Conservation (phyloP, 2,797 vertebrate genomes). For the Notolabrus celidotus region DNA sequence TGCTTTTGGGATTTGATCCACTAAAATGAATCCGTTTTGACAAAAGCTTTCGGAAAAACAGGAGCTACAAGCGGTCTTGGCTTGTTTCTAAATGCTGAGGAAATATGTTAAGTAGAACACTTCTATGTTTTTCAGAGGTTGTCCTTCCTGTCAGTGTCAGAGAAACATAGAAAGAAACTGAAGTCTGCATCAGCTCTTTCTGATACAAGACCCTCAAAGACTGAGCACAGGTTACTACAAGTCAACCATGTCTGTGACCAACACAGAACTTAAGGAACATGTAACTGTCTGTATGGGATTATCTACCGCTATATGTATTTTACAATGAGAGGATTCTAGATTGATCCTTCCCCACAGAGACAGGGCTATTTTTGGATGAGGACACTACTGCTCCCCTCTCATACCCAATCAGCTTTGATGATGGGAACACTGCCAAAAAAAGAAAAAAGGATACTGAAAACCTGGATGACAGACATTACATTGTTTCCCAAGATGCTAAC, state of each 20-base stretch:
- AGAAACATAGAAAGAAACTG: neutral
- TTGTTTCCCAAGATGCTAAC: neutral
- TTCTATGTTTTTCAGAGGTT: neutral
- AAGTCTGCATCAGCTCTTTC: neutral
- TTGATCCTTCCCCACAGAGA: neutral
- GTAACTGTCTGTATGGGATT: neutral
- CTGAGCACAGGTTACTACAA: neutral
- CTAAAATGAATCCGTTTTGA: constrained; percentile 26
- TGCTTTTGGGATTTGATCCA: constrained; percentile 6
- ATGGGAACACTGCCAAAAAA: constrained; percentile 9
- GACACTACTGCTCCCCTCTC: constrained; percentile 16
- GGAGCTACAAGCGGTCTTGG: neutral
- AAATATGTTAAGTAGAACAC: neutral
- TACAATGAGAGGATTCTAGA: neutral
- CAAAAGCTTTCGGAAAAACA: constrained; percentile 1
- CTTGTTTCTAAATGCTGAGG: neutral
- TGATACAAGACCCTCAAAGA: neutral
- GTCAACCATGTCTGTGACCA: too few relatives aligned
- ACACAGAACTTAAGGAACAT: neutral
- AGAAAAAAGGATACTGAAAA: neutral
- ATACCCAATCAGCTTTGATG: constrained; percentile 18
- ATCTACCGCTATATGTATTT: neutral
- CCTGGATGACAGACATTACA: neutral
- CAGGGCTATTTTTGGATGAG: constrained; percentile 19
- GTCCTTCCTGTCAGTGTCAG: neutral